These are phyloP conservation scores for Episyrphus balteatus DNA, from an alignment of 1,140 invertebrate genomes.

Conservation along the genomic window DNA sequence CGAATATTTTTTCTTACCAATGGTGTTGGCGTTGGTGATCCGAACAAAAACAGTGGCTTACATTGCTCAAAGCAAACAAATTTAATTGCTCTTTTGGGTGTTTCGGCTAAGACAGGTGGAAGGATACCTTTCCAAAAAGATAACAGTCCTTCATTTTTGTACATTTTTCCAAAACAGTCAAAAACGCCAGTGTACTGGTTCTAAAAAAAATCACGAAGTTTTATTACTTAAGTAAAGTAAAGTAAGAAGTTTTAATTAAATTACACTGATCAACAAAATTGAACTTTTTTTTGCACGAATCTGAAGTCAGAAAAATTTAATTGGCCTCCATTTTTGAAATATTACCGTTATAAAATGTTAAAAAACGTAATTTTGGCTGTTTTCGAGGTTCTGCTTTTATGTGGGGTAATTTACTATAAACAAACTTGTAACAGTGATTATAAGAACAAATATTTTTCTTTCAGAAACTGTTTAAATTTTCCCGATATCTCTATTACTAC, in stretches of 20 bases:
- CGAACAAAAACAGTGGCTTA: slow-evolving; percentile 73
- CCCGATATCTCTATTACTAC: no score
- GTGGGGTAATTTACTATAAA: no score
- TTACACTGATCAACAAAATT: no score
- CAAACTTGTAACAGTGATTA: no score
- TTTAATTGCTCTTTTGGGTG: slow-evolving; percentile 87
- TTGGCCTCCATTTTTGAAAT: no score
- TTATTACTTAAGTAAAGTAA: neutral
- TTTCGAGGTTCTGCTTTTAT: no score
- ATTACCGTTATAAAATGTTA: no score
- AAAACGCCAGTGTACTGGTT: slow-evolving; percentile 62
- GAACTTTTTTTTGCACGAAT: no score
- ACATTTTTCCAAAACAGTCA: slow-evolving; percentile 85
- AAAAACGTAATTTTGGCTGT: no score
- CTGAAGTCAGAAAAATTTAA: no score
- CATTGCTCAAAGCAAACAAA: slow-evolving; percentile 91
- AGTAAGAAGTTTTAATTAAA: neutral
- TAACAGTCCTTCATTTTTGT: slow-evolving; percentile 64
- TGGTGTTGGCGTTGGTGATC: slow-evolving; percentile 55
- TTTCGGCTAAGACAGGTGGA: slow-evolving; percentile 87
- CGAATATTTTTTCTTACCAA: slow-evolving; percentile 42
- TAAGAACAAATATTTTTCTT: no score
- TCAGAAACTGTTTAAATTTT: no score
- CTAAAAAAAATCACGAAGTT: slow-evolving; percentile 7
- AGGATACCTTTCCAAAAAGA: slow-evolving; percentile 87